phyloP scores from a whole-genome alignment of 2,113 vertebrate species.

The Mixornis gularis region DNA sequence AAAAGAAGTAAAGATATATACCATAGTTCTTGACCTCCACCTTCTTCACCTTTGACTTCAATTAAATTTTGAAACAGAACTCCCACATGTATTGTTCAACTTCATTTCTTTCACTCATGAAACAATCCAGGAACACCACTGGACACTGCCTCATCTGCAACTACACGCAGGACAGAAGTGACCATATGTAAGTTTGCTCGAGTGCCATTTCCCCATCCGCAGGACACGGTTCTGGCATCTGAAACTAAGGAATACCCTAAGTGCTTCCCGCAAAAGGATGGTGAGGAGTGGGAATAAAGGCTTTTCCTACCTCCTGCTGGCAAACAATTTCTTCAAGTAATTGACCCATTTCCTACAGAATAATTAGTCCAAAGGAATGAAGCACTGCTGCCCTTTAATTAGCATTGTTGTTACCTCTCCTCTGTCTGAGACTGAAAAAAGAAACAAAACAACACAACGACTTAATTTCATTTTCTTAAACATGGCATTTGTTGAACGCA shows the following conservation, averaged over 20 bases:
- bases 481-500: background rate
- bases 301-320: background rate
- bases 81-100: background rate
- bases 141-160: background rate
- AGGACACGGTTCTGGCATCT: background rate
- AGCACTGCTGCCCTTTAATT: constrained; percentile 29
- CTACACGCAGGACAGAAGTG: background rate
- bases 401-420: background rate
- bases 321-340: constrained; percentile 25
- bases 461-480: constrained; percentile 8
- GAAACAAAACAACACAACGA: background rate
- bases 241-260: background rate
- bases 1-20: background rate
- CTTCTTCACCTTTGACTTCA: background rate
- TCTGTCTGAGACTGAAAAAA: background rate
- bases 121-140: background rate
- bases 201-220: background rate
- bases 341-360: constrained; percentile 39
- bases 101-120: background rate
- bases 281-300: background rate
- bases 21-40: background rate
- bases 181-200: accelerated
- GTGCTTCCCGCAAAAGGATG: background rate
- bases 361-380: constrained; percentile 19
- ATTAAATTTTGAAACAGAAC: background rate